Percentiles rank a stretch among this genome's conserved stretches.
These are phyloP conservation scores for Encarsia formosa DNA, from an alignment of 2,888 invertebrate species.

Conservation along the genomic window DNA sequence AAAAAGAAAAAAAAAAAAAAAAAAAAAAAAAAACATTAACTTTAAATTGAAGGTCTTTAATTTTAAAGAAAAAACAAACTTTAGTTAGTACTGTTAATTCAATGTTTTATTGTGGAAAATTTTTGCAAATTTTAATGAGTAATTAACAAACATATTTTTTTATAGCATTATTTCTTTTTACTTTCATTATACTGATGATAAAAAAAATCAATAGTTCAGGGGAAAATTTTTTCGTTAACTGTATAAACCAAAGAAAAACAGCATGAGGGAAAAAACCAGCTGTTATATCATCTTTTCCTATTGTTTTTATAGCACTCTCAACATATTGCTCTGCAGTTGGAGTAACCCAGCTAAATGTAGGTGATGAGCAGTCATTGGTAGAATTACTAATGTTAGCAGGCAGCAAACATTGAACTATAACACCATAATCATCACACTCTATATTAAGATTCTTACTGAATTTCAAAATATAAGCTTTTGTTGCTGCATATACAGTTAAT, in stretches of 20 bases:
- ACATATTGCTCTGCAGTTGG: conserved; percentile 70
- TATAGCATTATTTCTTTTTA: conserved; percentile 35
- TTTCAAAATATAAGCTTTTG: conserved; percentile 81
- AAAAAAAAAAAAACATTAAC: too few species aligned
- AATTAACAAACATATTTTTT: conserved; percentile 36
- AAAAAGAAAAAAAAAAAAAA: too few species aligned
- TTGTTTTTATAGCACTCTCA: conserved; percentile 63
- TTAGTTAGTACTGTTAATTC: too few species aligned
- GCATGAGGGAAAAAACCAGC: conserved; percentile 71
- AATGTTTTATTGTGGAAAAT: too few species aligned
- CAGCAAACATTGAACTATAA: conserved; percentile 72
- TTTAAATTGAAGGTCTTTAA: too few species aligned
- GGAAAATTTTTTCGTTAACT: conserved; percentile 34
- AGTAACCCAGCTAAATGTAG: conserved; percentile 60
- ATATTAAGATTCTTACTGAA: conserved; percentile 69
- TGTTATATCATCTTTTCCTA: conserved; percentile 64
- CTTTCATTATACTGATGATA: conserved; percentile 37
- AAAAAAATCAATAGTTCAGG: conserved; percentile 31
- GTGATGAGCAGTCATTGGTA: conserved; percentile 64
- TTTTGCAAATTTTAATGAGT: conserved; percentile 3
- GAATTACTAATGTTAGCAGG: conserved; percentile 87
- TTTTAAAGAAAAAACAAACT: too few species aligned
- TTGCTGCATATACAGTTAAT: conserved; percentile 77
- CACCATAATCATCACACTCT: conserved; percentile 68
- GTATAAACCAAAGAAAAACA: conserved; percentile 55